Conservation (phyloP, 2,113 vertebrate species). For the Ibidorhyncha struthersii region DNA sequence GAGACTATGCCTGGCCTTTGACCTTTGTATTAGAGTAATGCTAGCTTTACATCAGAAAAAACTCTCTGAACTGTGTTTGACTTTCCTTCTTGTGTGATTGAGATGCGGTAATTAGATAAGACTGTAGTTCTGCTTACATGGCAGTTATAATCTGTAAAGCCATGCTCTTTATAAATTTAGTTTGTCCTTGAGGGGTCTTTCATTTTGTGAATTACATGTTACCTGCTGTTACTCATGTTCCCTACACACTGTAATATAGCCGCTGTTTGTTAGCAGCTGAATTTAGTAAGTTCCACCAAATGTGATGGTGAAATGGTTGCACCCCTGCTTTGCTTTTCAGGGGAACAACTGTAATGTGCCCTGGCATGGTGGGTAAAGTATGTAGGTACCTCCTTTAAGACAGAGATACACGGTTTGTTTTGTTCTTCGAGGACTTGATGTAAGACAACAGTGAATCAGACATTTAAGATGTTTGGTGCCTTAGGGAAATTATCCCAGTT, state of each 20-base stretch:
- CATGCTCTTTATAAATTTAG: background rate
- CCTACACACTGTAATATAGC: accelerated
- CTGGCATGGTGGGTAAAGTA: background rate
- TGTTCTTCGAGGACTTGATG: background rate
- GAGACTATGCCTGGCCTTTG: background rate
- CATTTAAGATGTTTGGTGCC: background rate
- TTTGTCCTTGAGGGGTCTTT: background rate
- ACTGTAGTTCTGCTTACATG: background rate
- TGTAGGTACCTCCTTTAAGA: background rate
- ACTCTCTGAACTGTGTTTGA: background rate
- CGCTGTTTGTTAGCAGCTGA: accelerated
- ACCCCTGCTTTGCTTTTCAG: background rate
- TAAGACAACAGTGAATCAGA: background rate
- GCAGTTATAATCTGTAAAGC: background rate
- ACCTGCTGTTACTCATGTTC: background rate
- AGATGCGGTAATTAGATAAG: background rate
- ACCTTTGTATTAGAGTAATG: background rate
- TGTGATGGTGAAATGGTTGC: background rate
- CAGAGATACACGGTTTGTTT: background rate
- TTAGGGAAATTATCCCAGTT: background rate
- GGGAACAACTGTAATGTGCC: accelerated
- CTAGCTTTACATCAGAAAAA: background rate
- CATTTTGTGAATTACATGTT: background rate
- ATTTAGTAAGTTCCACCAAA: background rate
- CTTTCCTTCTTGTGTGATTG: background rate